These are phyloP conservation scores for Mormyrus lacerda DNA, from an alignment of 2,113 vertebrate genomes.

Conservation along the genomic window DNA sequence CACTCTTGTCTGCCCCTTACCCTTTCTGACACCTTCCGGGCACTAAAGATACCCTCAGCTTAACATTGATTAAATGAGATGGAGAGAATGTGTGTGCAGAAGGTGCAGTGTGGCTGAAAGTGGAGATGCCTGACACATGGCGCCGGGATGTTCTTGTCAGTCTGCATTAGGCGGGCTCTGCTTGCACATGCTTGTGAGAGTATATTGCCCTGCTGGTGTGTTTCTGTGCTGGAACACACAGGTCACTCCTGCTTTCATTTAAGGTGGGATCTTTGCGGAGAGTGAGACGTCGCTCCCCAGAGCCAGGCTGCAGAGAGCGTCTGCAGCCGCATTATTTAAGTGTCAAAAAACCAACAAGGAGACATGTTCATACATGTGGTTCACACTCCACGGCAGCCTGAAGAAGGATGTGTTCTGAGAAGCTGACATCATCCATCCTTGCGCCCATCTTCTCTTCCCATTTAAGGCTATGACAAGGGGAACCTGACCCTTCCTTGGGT, in stretches of 20 bases:
- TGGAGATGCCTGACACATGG: conserved; percentile 61
- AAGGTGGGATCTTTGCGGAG: neutral
- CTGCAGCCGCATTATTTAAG: neutral
- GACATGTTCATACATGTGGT: neutral
- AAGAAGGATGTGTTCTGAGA: neutral
- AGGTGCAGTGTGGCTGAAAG: conserved; percentile 66
- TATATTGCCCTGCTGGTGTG: conserved; percentile 34
- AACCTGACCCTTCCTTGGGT: conserved; percentile 15
- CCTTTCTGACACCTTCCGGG: neutral
- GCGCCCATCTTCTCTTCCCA: conserved; percentile 47
- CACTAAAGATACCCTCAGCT: conserved; percentile 5
- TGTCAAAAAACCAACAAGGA: neutral
- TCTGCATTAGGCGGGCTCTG: neutral
- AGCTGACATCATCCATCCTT: conserved; percentile 37
- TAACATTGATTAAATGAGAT: neutral
- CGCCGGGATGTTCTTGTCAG: conserved; percentile 46
- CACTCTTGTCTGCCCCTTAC: neutral
- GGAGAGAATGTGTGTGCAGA: conserved; percentile 19
- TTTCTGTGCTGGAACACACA: neutral
- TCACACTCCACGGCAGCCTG: neutral
- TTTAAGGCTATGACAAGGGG: conserved; percentile 47
- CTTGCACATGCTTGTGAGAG: conserved; percentile 18
- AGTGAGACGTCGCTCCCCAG: neutral
- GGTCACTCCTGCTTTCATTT: neutral
- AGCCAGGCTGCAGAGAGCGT: neutral